Conservation (phyloP, 1,140 invertebrate species). For the Drosophila setifemur region DNA sequence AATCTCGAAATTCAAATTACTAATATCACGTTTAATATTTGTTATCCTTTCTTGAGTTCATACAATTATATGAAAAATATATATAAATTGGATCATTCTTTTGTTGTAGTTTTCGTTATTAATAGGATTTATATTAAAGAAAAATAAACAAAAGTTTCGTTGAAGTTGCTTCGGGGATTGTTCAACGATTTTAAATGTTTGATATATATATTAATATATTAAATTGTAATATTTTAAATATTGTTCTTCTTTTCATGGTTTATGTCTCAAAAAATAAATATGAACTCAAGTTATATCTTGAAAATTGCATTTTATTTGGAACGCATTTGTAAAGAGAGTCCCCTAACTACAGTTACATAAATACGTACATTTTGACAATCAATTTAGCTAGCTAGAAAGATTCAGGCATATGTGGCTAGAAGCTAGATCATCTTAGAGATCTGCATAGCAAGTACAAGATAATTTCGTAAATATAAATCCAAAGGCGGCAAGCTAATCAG, state of each 20-base stretch:
- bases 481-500: slow-evolving; percentile 52
- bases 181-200: too few species aligned
- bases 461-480: slow-evolving; percentile 11
- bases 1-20: too few species aligned
- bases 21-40: too few species aligned
- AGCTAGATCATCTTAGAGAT: slow-evolving; percentile 14
- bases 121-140: too few species aligned
- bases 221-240: neutral
- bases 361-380: slow-evolving; percentile 35
- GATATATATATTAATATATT: too few species aligned
- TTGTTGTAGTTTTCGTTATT: too few species aligned
- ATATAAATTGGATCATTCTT: too few species aligned
- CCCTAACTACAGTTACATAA: slow-evolving; percentile 40
- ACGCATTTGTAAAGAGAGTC: slow-evolving; percentile 33
- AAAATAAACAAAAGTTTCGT: too few species aligned
- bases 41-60: too few species aligned
- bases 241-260: too few species aligned
- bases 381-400: slow-evolving; percentile 43
- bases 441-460: slow-evolving; percentile 27
- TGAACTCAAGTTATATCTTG: neutral
- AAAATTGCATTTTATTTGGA: slow-evolving; percentile 24
- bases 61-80: too few species aligned
- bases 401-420: slow-evolving; percentile 34
- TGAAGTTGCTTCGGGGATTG: too few species aligned
- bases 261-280: neutral